Base-by-base conservation (phyloP, 2,113 vertebrate species). In the Cyanoderma ruficeps region DNA sequence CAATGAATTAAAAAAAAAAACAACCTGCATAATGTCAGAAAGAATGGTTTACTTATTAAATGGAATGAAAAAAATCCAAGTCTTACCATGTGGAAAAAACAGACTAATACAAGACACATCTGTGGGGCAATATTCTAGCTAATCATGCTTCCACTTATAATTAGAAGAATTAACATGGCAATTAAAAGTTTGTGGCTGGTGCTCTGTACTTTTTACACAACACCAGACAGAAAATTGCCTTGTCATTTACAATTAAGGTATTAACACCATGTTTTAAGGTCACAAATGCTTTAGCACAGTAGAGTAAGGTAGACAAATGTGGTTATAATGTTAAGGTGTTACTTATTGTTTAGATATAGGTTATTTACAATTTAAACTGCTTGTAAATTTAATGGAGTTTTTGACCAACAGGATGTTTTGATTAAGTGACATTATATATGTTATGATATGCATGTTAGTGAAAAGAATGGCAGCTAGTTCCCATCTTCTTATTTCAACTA, bases 71-170 rank as follows among this genome's bases (percentile, higher is more conserved):
- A n/a, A 68, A 49, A 33, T 4, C 1, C 10, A 61, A 22, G 1
- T 6, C 35, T 65, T 84, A 46, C 10, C 19, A 22, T 39, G 17
- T 69, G 27, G 42, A 39, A 77, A 79, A 70, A 75, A 63, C 33
- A 44, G 41, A 87, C 68, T 22, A 52, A 20, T 44, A 57, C 11
- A 60, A 90, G 33, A 68, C n/a, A 63, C 9, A 52, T 86, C 71
- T 63, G 22, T 70, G 24, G 30, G 25, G 10, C 22, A 70, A 57
- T 87, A 57, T 46, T 91, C 33, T 44, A 68, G 15, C 4, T 93
- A 92, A 97, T 95, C 82, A 69, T 79, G 15, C 44, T 96, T 86
- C 47, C 86, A 80, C 28, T 90, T 94, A 56, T 33, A 88, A 88
- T 93, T 91, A 92, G 57, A 89, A 72, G 71, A 93, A 93, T 94